phyloP scores from a whole-genome alignment of 2,888 invertebrate species.

The Caprella mutica region DNA sequence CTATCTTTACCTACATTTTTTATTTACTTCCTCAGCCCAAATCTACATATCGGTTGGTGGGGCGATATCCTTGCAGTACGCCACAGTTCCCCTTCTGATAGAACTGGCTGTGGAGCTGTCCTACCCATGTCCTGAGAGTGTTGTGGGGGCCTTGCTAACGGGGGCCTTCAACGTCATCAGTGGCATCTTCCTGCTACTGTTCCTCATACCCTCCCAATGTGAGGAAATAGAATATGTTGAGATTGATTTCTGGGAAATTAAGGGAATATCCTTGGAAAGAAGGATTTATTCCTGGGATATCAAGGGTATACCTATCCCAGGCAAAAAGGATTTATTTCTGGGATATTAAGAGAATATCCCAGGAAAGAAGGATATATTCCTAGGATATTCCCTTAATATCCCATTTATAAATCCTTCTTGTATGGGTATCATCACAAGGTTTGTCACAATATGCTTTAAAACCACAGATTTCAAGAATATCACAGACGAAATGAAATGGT shows the following conservation, averaged over 20 bases:
- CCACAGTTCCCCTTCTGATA: constrained; percentile 25
- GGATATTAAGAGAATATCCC: too few relatives aligned
- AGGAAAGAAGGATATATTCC: too few relatives aligned
- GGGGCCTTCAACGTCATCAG: constrained; percentile 21
- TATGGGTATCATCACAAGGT: neutral
- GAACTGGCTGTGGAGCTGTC: constrained; percentile 29
- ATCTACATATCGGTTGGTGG: constrained; percentile 22
- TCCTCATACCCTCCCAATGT: constrained; percentile 22
- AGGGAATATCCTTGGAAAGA: too few relatives aligned
- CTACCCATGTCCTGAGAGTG: constrained; percentile 30
- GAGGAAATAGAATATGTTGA: neutral
- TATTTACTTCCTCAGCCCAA: constrained; percentile 18
- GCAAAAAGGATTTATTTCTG: too few relatives aligned
- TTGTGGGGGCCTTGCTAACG: constrained; percentile 23
- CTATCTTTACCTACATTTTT: too few relatives aligned
- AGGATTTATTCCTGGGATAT: too few relatives aligned
- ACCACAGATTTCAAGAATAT: too few relatives aligned
- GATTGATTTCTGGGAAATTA: neutral
- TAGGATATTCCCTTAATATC: too few relatives aligned
- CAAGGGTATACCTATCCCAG: too few relatives aligned
- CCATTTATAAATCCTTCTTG: neutral
- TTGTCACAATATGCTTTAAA: too few relatives aligned
- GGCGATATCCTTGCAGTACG: constrained; percentile 24
- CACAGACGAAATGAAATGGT: too few relatives aligned
- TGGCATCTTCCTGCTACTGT: constrained; percentile 18